phyloP scores from a whole-genome alignment of 2,888 invertebrate species.

The Synanthedon vespiformis region DNA sequence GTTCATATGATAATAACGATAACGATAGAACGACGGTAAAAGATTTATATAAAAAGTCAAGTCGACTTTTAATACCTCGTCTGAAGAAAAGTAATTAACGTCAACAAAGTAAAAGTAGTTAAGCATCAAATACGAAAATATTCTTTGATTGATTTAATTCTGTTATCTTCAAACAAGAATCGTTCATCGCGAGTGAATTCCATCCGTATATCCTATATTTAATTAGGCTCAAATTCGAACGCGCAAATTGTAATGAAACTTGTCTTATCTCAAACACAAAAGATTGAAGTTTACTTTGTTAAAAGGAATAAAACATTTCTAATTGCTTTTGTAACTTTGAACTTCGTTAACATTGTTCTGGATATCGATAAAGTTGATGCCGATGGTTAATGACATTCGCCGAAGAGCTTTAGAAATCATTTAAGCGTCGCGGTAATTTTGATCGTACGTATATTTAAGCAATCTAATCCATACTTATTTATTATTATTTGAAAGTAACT shows the following conservation, averaged over 20 bases:
- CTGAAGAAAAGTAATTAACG: no score
- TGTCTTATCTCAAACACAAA: slow-evolving; percentile 3
- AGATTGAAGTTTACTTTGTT: slow-evolving; percentile 3
- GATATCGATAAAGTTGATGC: neutral
- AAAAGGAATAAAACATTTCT: slow-evolving; percentile 3
- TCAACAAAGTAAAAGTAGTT: neutral
- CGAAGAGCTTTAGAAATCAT: no score
- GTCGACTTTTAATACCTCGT: no score
- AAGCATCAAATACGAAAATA: neutral
- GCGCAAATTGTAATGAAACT: slow-evolving; percentile 1
- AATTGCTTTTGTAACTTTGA: slow-evolving; percentile 5
- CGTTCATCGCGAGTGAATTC: neutral
- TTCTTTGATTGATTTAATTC: neutral
- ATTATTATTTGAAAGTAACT: no score
- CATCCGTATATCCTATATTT: neutral
- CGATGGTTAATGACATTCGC: neutral
- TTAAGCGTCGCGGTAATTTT: no score
- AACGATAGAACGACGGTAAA: no score
- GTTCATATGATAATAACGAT: no score
- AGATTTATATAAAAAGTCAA: no score
- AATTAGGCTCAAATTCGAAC: neutral
- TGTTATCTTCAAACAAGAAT: neutral
- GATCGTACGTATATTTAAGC: no score
- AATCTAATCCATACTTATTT: no score
- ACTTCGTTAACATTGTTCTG: slow-evolving; percentile 1